A percentile compares a stretch with the other conserved stretches of the same genome.
Evolutionary conservation across 2,113 vertebrate species (phyloP).

Genomic region (Heterotilapia buettikoferi): DNA sequence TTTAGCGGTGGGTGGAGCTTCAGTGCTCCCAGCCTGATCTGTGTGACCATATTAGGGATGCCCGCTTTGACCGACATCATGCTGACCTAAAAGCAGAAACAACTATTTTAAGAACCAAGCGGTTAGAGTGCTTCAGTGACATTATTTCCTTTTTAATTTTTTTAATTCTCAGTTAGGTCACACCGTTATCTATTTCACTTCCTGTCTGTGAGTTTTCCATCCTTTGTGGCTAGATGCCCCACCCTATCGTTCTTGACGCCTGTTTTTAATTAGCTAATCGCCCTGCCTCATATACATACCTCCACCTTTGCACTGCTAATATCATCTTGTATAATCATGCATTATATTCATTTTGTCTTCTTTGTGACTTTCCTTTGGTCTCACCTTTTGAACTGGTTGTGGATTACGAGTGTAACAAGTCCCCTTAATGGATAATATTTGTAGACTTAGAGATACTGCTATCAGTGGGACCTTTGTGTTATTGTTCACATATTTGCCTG

Average conservation of each 20-base stretch:
- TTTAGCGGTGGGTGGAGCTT: not conserved
- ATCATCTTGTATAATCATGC: not conserved
- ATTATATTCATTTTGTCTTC: not conserved
- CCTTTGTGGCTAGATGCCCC: not conserved
- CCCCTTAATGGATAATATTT: not conserved
- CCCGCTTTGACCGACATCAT: not conserved
- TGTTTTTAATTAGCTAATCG: accelerated
- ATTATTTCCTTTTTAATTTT: not conserved
- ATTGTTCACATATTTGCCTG: not conserved
- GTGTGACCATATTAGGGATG: not conserved
- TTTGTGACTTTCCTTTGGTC: not conserved
- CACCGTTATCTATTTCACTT: not conserved
- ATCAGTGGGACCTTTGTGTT: not conserved
- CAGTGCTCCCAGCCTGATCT: not conserved
- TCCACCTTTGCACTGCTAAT: not conserved
- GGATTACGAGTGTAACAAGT: not conserved
- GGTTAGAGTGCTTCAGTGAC: not conserved
- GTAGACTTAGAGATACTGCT: not conserved
- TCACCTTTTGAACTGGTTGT: not conserved
- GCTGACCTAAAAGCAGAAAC: not conserved
- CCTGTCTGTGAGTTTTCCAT: not conserved
- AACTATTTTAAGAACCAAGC: not conserved
- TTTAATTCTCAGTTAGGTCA: not conserved
- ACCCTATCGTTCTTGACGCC: not conserved
- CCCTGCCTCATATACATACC: not conserved